Evolutionary conservation across 2,797 vertebrate species (phyloP).

Genomic region (Craterocephalus amniculus): DNA sequence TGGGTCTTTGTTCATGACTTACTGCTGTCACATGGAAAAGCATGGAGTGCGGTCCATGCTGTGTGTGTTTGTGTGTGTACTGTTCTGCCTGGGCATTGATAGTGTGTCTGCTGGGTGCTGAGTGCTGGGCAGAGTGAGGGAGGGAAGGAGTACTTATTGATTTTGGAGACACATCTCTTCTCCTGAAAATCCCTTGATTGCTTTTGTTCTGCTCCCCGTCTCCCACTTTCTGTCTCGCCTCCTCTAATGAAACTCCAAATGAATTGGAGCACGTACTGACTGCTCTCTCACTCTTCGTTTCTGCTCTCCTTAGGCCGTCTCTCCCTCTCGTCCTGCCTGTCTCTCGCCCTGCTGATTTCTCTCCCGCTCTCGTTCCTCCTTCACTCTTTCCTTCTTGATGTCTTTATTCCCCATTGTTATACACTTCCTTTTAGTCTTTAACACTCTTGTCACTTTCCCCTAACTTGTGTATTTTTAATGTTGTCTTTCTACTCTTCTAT

Average conservation of each 20-base stretch:
- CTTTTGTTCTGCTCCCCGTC: constrained; percentile 80
- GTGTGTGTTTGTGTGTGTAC: constrained; percentile 25
- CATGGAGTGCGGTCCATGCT: constrained; percentile 33
- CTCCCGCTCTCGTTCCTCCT: constrained; percentile 27
- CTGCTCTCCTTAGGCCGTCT: constrained; percentile 23
- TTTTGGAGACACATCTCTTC: constrained; percentile 79
- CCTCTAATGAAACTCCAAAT: constrained; percentile 84
- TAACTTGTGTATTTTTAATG: constrained; percentile 15
- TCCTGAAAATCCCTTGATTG: constrained; percentile 82
- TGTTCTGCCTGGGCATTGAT: constrained; percentile 43
- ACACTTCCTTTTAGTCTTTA: constrained; percentile 27
- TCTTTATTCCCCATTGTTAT: constrained; percentile 28
- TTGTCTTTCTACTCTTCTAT: constrained; percentile 28
- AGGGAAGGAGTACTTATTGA: constrained; percentile 81
- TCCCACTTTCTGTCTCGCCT: constrained; percentile 73
- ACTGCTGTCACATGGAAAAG: constrained; percentile 31
- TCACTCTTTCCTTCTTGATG: not conserved
- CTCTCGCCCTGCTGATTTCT: constrained; percentile 49
- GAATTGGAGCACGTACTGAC: constrained; percentile 78
- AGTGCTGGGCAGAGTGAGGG: constrained; percentile 64
- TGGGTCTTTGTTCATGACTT: constrained; percentile 33
- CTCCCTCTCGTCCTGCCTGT: constrained; percentile 21
- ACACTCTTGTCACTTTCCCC: constrained; percentile 49
- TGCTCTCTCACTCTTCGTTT: constrained; percentile 37
- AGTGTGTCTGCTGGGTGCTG: constrained; percentile 61